phyloP scores from a whole-genome alignment of 2,113 vertebrate genomes.

The Tetrax tetrax region DNA sequence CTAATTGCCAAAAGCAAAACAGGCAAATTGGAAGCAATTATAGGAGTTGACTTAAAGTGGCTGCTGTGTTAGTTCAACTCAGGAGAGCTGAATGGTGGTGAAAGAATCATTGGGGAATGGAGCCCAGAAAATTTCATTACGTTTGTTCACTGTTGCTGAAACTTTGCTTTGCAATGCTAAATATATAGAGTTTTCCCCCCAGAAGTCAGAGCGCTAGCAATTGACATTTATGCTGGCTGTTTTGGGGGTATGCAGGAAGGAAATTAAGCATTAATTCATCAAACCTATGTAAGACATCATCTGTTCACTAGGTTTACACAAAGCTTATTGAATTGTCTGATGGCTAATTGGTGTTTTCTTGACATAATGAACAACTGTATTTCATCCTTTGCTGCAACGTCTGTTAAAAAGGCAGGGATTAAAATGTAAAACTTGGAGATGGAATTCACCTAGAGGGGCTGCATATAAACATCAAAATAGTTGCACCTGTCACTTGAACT shows the following conservation, averaged over 20 bases:
- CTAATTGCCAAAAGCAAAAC: constrained; percentile 85
- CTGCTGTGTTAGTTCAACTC: constrained; percentile 52
- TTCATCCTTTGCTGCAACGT: constrained; percentile 20
- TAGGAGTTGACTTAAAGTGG: constrained; percentile 73
- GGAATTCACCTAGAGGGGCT: not conserved
- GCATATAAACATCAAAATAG: not conserved
- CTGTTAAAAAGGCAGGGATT: constrained; percentile 25
- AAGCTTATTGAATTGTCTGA: constrained; percentile 71
- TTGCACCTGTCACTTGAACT: not conserved
- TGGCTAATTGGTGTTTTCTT: constrained; percentile 75
- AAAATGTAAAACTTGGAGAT: not conserved
- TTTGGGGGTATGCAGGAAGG: constrained; percentile 19
- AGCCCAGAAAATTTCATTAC: constrained; percentile 54
- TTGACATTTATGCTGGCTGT: constrained; percentile 39
- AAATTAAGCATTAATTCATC: constrained; percentile 68
- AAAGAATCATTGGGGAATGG: constrained; percentile 28
- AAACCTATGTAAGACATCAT: constrained; percentile 69
- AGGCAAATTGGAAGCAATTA: constrained; percentile 84
- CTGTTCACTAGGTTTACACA: constrained; percentile 67
- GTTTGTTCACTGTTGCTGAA: constrained; percentile 54
- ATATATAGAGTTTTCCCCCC: constrained; percentile 30
- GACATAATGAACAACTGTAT: constrained; percentile 68
- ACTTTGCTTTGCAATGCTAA: constrained; percentile 41
- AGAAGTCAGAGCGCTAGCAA: constrained; percentile 18
- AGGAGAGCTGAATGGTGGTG: not conserved